Conservation (phyloP, 2,888 invertebrate genomes). For the Andricus curvator region DNA sequence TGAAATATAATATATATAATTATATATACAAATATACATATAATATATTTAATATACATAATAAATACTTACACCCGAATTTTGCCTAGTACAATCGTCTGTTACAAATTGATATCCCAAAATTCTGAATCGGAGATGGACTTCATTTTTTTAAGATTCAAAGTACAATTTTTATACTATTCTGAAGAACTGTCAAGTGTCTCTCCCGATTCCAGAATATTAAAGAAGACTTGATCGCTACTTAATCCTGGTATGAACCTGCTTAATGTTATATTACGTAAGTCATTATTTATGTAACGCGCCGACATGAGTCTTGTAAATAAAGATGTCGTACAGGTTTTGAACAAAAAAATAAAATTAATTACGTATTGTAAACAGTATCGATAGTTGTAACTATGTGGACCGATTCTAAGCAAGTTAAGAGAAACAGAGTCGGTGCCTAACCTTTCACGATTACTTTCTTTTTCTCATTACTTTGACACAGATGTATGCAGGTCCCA, state of each 20-base stretch:
- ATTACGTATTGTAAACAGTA: slow-evolving; percentile 14
- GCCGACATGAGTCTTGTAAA: slow-evolving; percentile 35
- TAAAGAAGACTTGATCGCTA: slow-evolving; percentile 13
- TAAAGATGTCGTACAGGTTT: slow-evolving; percentile 38
- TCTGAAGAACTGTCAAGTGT: slow-evolving; percentile 20
- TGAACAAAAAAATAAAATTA: slow-evolving; percentile 29
- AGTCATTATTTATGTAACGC: slow-evolving; percentile 28
- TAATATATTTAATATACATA: slow-evolving; percentile 19
- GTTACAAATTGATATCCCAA: not conserved
- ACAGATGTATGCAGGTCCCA: no score
- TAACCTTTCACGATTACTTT: slow-evolving; percentile 25
- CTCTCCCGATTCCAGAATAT: slow-evolving; percentile 6
- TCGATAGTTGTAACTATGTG: slow-evolving; percentile 5
- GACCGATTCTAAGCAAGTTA: slow-evolving; percentile 32
- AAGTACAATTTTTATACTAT: slow-evolving; percentile 36
- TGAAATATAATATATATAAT: slow-evolving; percentile 49
- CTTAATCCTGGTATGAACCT: slow-evolving; percentile 33
- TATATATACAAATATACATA: slow-evolving; percentile 44
- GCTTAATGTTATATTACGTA: slow-evolving; percentile 36
- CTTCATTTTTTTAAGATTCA: slow-evolving; percentile 5
- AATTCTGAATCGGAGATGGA: slow-evolving; percentile 21
- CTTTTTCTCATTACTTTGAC: slow-evolving; percentile 20
- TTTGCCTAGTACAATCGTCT: slow-evolving; percentile 13
- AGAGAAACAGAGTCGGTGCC: not conserved
- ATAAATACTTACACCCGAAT: not conserved